These are phyloP conservation scores for Mercenaria mercenaria DNA, from an alignment of 1,140 invertebrate species.

Conservation along the genomic window DNA sequence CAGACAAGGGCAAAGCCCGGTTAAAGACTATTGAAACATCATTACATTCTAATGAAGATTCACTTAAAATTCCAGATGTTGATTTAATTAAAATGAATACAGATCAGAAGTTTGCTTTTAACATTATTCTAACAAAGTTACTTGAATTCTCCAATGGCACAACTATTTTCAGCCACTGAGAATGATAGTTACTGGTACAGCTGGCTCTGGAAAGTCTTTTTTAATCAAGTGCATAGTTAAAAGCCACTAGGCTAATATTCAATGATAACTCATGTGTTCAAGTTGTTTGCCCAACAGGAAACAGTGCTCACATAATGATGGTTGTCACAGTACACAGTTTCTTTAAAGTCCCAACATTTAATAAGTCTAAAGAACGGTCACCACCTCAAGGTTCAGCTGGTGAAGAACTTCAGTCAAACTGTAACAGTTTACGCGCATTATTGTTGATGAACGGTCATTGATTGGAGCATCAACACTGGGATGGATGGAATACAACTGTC, in stretches of 20 bases:
- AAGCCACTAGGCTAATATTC: slow-evolving; percentile 43
- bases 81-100: slow-evolving; percentile 14
- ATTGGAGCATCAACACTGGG: no score
- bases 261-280: slow-evolving; percentile 60
- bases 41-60: neutral
- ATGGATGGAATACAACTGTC: no score
- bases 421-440: slow-evolving; percentile 48
- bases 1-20: neutral
- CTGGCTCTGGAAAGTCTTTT: slow-evolving; percentile 59
- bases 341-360: slow-evolving; percentile 58
- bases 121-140: slow-evolving; percentile 20
- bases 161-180: slow-evolving; percentile 22
- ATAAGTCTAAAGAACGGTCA: slow-evolving; percentile 55
- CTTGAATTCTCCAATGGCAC: neutral
- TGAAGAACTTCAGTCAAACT: slow-evolving; percentile 57
- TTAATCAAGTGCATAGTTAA: slow-evolving; percentile 66
- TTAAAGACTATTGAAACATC: neutral
- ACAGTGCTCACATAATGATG: slow-evolving; percentile 65
- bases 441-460: slow-evolving; percentile 71
- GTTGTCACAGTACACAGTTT: slow-evolving; percentile 67
- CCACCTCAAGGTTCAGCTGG: slow-evolving; percentile 49
- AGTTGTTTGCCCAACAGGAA: slow-evolving; percentile 69
- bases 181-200: slow-evolving; percentile 53
- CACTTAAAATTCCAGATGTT: neutral
- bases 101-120: slow-evolving; percentile 61